Base-by-base conservation (phyloP, 1,140 invertebrate species). In the Tetranychus urticae region DNA sequence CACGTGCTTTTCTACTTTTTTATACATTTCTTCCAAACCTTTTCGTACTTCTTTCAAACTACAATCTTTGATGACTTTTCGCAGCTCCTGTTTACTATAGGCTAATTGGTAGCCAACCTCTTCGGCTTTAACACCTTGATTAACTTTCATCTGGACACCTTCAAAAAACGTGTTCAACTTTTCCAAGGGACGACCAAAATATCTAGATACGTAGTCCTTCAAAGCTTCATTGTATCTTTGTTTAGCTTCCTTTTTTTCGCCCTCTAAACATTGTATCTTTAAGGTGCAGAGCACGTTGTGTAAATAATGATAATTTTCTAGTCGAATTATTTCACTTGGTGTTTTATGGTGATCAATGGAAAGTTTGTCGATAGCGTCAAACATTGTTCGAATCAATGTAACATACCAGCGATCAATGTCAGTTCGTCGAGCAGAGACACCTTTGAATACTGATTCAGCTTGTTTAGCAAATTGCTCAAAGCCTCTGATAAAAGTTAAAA, bases 81-180 rank as follows among this genome's bases (percentile, higher is more conserved):
- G 79, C 58, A 98, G 76, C 75, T 97, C 92, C 75, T 91, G 87
- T 77, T 96, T 94, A 70, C 88, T 96, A 71, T 88, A 98, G 14
- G 89, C 89, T 74, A 94, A 81, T 76, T 97, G 91, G 77, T 93
- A 98, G 69, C 90, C 88, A 60, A 98, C 88, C 78, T 98, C 94
- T 47, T 91, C 90, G 70, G 89, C 86, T 74, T 92, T 92, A 35
- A 94, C 88, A 65, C 94, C 94, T 70, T 85, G 81, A 55, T 83
- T 81, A 60, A 94, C 85, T 74, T 87, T 86, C 36, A 79, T 81
- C 77, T 92, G 83, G 58, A 94, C 88, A 56, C 88, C 87, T 72
- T 93, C 92, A 71, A 97, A 97, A 76, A 94, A 96, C 77, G 89
- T 86, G 76, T 93, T 92, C 45, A 96, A 77, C 76, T 94, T 93